These are phyloP conservation scores for Saguinus midas DNA, from an alignment of 2,113 vertebrate species.

Conservation along the genomic window DNA sequence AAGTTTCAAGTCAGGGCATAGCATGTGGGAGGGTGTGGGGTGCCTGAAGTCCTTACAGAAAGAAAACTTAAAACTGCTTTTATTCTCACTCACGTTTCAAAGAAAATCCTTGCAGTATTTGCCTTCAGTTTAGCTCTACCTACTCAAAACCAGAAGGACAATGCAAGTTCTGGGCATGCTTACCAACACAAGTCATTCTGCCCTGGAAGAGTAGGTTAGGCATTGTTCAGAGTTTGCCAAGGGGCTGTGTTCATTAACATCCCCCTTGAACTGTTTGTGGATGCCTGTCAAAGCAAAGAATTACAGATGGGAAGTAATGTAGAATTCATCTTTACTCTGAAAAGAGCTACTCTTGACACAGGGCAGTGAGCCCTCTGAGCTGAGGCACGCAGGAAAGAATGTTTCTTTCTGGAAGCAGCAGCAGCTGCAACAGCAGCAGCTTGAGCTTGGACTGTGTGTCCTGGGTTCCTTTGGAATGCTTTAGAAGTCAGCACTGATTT, in stretches of 20 bases:
- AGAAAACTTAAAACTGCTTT: neutral
- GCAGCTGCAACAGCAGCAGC: neutral
- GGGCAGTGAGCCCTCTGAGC: neutral
- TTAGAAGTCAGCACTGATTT: neutral
- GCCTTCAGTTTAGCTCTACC: neutral
- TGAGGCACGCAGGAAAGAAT: neutral
- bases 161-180: neutral
- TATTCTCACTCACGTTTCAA: neutral
- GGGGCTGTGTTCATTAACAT: neutral
- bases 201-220: neutral
- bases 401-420: neutral
- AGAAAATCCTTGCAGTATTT: neutral
- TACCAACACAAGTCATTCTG: neutral
- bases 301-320: neutral
- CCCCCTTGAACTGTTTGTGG: neutral
- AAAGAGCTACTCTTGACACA: neutral
- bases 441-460: neutral
- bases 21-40: neutral
- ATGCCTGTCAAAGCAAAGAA: neutral
- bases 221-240: neutral
- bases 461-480: neutral
- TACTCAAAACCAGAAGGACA: neutral
- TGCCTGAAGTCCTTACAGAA: neutral
- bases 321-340: neutral
- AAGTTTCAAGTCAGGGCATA: neutral